Base-by-base conservation (phyloP, 2,888 invertebrate genomes). In the Drosophila pegasa region DNA sequence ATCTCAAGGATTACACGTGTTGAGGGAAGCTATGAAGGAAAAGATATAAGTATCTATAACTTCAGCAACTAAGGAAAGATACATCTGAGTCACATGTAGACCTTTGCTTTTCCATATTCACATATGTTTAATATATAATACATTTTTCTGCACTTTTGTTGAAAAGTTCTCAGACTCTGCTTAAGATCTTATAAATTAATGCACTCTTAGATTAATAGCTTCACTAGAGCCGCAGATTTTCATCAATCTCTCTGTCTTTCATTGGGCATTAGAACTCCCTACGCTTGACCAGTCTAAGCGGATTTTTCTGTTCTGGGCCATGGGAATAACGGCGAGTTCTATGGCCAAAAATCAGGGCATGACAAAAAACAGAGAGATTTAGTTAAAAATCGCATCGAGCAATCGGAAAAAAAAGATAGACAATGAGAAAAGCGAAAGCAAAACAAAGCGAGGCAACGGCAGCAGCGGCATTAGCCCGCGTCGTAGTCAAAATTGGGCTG, bases 331-430 rank as follows among this genome's bases (percentile, higher is more conserved):
- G 60, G 27, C 40, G 37, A 45, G 27, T 45, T 61, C 33, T 40
- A 20, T 56, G 37, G 50, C 52, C 38, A 56, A 63, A 63, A 59
- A 55, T 48, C 16, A 50, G 41, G 16, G 33, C 29, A 52, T 61
- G 47, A 67, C 31, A 57, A 54, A 47, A 48, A 58, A 63, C n/a
- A 10, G 35, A 22, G 16, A 69, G 73, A 76, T 66, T 72, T 55
- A 66, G 45, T 35, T 31, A 60, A 77, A 77, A 77, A 77, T 77
- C 77, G 70, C 71, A 77, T 77, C 43, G 56, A 48, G 33, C 70
- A 74, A 77, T 77, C 77, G 55, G 55, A 55, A 60, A 43, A 37
- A 29, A 40, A 38, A 25, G n/a, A 18, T 18, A 37, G 38, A 12
- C 67, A 51, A 50, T 66, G 59, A 25, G 29, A 65, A 41, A 31